Base-by-base conservation (phyloP, 2,797 vertebrate species). In the Poeciliopsis turneri region DNA sequence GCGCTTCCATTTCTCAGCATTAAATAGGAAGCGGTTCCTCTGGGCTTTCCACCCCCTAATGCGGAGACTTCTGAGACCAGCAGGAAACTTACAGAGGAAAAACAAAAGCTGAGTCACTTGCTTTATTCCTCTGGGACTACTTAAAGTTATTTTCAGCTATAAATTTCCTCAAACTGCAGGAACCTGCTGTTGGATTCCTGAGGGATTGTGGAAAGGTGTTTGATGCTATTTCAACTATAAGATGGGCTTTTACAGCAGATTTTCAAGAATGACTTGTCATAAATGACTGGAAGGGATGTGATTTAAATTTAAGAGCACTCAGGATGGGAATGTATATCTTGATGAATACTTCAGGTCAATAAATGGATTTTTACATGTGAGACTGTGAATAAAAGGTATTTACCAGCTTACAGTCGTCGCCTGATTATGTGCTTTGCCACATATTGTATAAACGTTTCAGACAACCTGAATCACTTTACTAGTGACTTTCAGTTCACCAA, bases 91-190 rank as follows among this genome's bases (percentile, higher is more conserved):
- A 10, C 51, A 51, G 41, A 0, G 9, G 9, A 72, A 72, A 80
- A 74, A 78, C 36, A 49, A 81, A 72, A 61, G 43, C 64, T 51
- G 71, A 81, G 36, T 69, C 57, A 28, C 16, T 57, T 84, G 72
- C 43, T 51, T 20, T 36, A 75, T 76, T 80, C 78, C 66, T 66
- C 25, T 25, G 12, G 36, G 84, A 77, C 16, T 53, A 70, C 45
- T 68, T 57, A 43, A 72, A 57, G 46, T 68, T 53, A 73, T 69
- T 68, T 73, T 69, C 80, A 75, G 41, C 41, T 78, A 9, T 57
- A 66, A 79, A 85, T 81, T 81, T 49, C 59, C 61, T 86, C 74
- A 66, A 83, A 72, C 76, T 51, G 64, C 79, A 45, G 41, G 15
- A 72, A 59, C 75, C 72, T 39, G 0, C 68, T 33, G 41, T n/a